phyloP scores from a whole-genome alignment of 2,797 vertebrate genomes.

The Pseudochirops cupreus region DNA sequence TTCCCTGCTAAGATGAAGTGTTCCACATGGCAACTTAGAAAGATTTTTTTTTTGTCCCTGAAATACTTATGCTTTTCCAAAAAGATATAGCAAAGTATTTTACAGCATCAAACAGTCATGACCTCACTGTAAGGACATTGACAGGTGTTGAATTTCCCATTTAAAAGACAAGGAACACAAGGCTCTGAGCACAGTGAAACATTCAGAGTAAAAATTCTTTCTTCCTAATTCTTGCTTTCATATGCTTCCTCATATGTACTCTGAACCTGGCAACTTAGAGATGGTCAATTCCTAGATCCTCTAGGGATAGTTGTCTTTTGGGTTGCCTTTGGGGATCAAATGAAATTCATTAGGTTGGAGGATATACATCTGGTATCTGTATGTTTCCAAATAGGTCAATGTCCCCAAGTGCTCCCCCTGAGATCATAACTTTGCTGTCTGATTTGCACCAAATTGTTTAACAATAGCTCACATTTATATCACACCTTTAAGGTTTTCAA shows the following conservation, averaged over 20 bases:
- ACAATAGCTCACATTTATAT: neutral
- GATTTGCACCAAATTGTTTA: neutral
- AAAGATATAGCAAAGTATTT: neutral
- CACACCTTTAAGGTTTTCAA: neutral
- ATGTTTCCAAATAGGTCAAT: neutral
- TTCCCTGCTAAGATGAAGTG: neutral
- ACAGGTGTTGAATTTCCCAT: neutral
- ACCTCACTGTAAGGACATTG: neutral
- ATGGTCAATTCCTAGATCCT: neutral
- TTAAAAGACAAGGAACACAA: neutral
- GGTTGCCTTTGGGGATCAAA: neutral
- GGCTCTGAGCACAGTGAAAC: neutral
- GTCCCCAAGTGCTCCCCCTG: neutral
- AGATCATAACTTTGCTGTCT: neutral
- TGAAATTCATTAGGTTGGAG: neutral
- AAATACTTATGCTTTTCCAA: neutral
- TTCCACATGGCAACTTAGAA: conserved; percentile 42
- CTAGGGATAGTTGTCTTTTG: neutral
- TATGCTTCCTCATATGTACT: accelerated
- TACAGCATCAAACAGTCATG: neutral
- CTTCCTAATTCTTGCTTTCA: neutral
- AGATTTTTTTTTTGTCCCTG: neutral
- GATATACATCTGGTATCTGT: neutral
- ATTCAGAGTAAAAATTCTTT: neutral
- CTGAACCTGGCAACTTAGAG: neutral